phyloP scores from a whole-genome alignment of 2,797 vertebrate genomes.

The Spizella passerina region DNA sequence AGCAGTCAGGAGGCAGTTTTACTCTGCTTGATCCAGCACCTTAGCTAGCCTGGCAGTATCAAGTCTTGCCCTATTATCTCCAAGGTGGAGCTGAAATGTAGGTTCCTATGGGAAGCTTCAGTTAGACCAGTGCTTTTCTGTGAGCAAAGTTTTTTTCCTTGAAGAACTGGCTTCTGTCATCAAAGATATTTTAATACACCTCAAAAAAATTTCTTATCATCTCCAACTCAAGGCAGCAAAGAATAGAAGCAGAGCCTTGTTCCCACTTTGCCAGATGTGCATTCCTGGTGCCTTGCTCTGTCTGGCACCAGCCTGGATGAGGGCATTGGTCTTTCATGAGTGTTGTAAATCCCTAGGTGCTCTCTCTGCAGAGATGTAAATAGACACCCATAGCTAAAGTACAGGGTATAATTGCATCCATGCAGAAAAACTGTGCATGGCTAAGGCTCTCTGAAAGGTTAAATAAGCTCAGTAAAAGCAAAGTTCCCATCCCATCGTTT shows the following conservation, averaged over 20 bases:
- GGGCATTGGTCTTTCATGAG: neutral
- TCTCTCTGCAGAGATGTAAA: neutral
- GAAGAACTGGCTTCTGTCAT: neutral
- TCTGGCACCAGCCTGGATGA: neutral
- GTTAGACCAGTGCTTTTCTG: neutral
- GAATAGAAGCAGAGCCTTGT: neutral
- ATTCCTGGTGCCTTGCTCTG: neutral
- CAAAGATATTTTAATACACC: neutral
- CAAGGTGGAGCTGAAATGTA: neutral
- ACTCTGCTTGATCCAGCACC: neutral
- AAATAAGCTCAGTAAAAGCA: neutral
- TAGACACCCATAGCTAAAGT: neutral
- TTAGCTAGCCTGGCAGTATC: neutral
- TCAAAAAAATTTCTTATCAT: neutral
- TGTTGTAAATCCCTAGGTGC: accelerated
- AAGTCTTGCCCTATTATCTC: neutral
- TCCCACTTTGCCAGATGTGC: neutral
- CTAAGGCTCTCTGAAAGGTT: neutral
- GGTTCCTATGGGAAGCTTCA: neutral
- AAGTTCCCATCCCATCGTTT: neutral
- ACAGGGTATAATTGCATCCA: neutral
- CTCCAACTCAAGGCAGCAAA: neutral
- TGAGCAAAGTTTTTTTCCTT: neutral
- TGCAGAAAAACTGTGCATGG: neutral
- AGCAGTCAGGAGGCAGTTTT: neutral